Base-by-base conservation (phyloP, 1,140 invertebrate genomes). In the Diploscapter pachys region DNA sequence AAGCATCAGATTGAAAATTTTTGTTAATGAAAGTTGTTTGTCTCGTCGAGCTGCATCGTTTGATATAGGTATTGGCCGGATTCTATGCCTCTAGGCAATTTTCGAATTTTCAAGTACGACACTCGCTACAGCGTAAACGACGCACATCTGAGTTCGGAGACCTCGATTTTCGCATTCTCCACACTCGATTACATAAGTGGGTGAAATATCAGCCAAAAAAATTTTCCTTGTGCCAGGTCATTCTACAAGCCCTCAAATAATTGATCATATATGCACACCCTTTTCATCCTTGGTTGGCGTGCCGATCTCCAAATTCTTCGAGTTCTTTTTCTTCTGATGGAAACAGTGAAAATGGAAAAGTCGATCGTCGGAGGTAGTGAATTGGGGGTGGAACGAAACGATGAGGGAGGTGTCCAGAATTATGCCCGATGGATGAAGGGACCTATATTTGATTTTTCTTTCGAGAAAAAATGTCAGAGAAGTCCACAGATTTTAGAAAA, bases 361-460 rank as follows among this genome's bases (percentile, higher is more conserved):
- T 50, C 73, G 73, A 64, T 74, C 73, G 51, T 64, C 54, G 9
- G 55, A 57, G n/a, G 73, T 74, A 4, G 73, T 74, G 55, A 74
- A 74, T 50, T 74, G 65, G 4, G 73, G 73, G 56, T 74, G 73
- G n/a, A 74, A 74, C 4, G 73, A 74, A 50, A 74, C 73, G 4
- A 67, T 62, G 6, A 74, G 48, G 49, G 73, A 64, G 4, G 64
- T 67, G 62, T 74, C 73, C 3, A 74, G 73, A 53, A 74, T 61
- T 4, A 74, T 56, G 61, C 73, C 73, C 3, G 55, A 50, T 53
- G 73, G 73, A 11, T 68, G 54, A 0, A 74, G 53, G 50, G 57
- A 59, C 64, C 73, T 74, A 31, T 53, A 73, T 51, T n/a, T 54
- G 4, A 51, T 61, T 62, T 59, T n/a, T 53, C 56, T 72, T 59